Percentiles rank a stretch among this genome's conserved stretches.
phyloP scores from a whole-genome alignment of 2,888 invertebrate genomes.

The Agrochola lychnidis region DNA sequence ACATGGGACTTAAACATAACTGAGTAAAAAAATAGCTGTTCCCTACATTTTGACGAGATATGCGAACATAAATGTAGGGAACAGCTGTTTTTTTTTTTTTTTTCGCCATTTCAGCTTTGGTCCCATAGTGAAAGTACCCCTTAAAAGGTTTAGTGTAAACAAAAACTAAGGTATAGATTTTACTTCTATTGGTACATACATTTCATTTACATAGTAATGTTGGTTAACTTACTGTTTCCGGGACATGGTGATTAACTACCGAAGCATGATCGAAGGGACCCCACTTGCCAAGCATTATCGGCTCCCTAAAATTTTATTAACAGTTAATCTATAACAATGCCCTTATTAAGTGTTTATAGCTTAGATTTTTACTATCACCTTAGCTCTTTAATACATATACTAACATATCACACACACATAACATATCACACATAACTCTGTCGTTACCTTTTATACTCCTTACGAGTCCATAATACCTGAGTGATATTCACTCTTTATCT shows the following conservation, averaged over 20 bases:
- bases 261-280: constrained; percentile 75
- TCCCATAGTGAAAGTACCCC: too few relatives aligned
- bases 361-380: background rate
- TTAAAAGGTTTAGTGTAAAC: too few relatives aligned
- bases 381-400: background rate
- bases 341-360: background rate
- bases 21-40: too few relatives aligned
- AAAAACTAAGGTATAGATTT: background rate
- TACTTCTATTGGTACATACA: background rate
- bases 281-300: constrained; percentile 81
- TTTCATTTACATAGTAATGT: background rate
- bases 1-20: background rate
- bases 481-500: too few relatives aligned
- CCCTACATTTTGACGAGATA: too few relatives aligned
- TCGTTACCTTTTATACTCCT: too few relatives aligned
- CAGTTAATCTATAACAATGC: background rate
- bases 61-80: too few relatives aligned
- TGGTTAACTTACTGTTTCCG: constrained; percentile 64
- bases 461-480: too few relatives aligned
- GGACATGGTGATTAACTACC: constrained; percentile 50
- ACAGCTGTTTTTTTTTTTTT: too few relatives aligned
- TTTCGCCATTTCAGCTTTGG: too few relatives aligned
- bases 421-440: too few relatives aligned
- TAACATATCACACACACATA: too few relatives aligned
- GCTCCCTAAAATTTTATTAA: constrained; percentile 74